Evolutionary conservation across 2,888 invertebrate species (phyloP).

Genomic region (Punctoribates punctum): DNA sequence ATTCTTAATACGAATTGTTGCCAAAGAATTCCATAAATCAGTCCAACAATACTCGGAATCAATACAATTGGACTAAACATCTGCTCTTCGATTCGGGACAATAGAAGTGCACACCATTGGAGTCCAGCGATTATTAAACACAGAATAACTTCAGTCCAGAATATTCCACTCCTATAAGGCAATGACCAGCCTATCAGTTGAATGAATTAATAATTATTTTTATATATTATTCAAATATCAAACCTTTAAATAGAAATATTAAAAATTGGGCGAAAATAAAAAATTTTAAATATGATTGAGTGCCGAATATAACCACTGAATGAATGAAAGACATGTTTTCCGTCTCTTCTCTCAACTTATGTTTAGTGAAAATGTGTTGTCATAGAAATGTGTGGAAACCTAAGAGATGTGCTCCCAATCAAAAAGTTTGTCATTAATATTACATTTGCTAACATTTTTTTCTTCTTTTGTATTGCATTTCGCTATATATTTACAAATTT

Average conservation of each 20-base stretch:
- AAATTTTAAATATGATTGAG: slow-evolving; percentile 14
- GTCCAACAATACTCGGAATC: slow-evolving; percentile 26
- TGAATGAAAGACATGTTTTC: slow-evolving; percentile 26
- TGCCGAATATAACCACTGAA: background rate
- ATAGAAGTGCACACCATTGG: slow-evolving; percentile 10
- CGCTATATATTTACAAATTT: no score
- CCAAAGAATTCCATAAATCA: slow-evolving; percentile 31
- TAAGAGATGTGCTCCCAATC: background rate
- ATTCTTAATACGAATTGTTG: slow-evolving; percentile 38
- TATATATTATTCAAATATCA: background rate
- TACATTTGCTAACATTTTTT: no score
- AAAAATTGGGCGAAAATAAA: background rate
- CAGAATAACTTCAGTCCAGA: slow-evolving; percentile 6
- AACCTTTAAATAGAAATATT: slow-evolving; percentile 15
- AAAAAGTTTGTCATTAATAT: no score
- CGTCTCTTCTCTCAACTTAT: no score
- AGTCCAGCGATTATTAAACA: background rate
- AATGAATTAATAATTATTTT: background rate
- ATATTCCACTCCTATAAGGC: slow-evolving; percentile 15
- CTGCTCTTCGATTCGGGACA: slow-evolving; percentile 18
- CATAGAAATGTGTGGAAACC: slow-evolving; percentile 5
- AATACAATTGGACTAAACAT: slow-evolving; percentile 6
- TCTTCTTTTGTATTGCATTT: no score
- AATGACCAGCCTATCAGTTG: background rate
- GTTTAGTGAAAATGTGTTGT: background rate